Base-by-base conservation (phyloP, 2,888 invertebrate genomes). In the Onchidella celtica region DNA sequence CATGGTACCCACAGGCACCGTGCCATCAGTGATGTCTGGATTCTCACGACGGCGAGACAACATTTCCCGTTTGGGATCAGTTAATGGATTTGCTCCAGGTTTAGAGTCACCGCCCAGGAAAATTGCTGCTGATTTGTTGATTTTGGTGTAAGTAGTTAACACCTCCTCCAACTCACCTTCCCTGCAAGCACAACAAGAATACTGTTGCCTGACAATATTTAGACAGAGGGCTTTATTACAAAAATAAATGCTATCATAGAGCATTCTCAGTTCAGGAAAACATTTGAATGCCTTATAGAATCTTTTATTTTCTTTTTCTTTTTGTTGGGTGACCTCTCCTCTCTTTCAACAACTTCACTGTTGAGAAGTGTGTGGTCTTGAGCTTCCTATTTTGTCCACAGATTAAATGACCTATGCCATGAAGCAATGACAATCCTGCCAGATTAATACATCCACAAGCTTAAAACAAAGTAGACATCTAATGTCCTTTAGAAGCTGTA, bases 101-200 rank as follows among this genome's bases (percentile, higher is more conserved):
- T 81, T 81, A 3, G 82, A 57, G 61, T 89, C 90, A 40, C 91
- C 89, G 36, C 93, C 92, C 40, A 93, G 88, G 82, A 93, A 93
- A 75, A 93, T 93, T 82, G 92, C 91, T 40, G 93, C 93, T 29
- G 93, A 93, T 75, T 92, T 92, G 86, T 93, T 92, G 61, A 93
- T 89, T 86, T 92, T 92, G 40, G 93, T 93, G 86, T 93, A 93
- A 0, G 92, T 92, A 17, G 93, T 93, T 59, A 93, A 86, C 3
- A 93, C 92, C 83, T 92, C 92, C 83, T 93, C 93, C 68, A 93
- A 85, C 78, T 93, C 93, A 57, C 87, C 89, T 85, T 93, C 93
- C 85, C 92, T 92, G 87, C 9, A 29, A 29, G 27, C n/a, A 70
- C 3, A 68, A 34, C 1, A 3, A 32, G 21, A 34, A 24, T 14